Evolutionary conservation across 2,113 vertebrate species (phyloP).

Genomic region (Tapirus terrestris): DNA sequence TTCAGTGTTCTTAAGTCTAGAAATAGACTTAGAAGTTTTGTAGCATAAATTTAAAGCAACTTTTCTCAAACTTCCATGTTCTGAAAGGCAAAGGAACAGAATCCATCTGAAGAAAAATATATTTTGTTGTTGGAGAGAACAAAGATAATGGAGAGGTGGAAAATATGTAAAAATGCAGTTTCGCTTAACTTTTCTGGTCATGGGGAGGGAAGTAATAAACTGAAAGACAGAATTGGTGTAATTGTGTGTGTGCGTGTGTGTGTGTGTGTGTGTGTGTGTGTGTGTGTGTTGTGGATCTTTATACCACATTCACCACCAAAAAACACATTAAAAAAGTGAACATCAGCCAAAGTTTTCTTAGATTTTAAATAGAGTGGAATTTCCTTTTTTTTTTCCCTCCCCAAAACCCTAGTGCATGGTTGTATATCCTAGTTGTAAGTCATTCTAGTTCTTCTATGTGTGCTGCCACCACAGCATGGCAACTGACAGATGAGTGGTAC

Average conservation of each 20-base stretch:
- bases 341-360: background rate
- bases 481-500: no score
- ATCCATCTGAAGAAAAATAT: background rate
- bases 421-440: no score
- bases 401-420: no score
- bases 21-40: slow-evolving; percentile 43
- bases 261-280: no score
- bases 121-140: background rate
- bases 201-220: background rate
- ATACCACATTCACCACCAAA: background rate
- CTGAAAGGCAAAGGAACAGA: slow-evolving; percentile 44
- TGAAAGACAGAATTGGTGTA: background rate
- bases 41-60: slow-evolving; percentile 5
- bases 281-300: background rate
- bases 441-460: no score
- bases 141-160: slow-evolving; percentile 13
- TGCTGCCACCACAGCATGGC: no score
- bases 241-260: background rate
- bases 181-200: background rate
- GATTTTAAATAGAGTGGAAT: background rate
- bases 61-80: slow-evolving; percentile 45
- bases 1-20: slow-evolving; percentile 21
- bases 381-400: no score
- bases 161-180: background rate
- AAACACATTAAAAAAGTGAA: background rate